Evolutionary conservation across 1,140 invertebrate species (phyloP), one percentile per base, ranked within the genome.

Genomic region (Stratiolaelaps scimitus): DNA sequence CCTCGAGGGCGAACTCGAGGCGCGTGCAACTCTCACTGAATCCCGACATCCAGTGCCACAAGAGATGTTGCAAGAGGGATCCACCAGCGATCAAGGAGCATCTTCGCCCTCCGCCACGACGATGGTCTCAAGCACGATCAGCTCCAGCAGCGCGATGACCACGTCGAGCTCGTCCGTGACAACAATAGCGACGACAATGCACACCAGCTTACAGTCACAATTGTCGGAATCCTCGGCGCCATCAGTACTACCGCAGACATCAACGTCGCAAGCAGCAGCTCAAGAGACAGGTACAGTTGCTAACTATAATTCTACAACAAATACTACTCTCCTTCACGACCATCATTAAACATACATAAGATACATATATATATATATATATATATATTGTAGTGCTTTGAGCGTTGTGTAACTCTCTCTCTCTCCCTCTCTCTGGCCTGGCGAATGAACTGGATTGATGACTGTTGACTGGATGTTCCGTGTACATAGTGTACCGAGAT

Each of bases 11-110:
- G 53, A 60, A 17, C 15, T 60, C 23, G 53, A 17, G 15, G 23
- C 26, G 15, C 53, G 23, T 60, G 53, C 53, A 60, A 60, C 53
- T 23, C 34, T 34, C 53, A 60, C 53, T 60, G 53, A 60, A 60
- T 60, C 23, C 26, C 26, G 53, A 26, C 53, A 60, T 60, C 26
- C 53, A 60, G 53, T 60, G 53, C 34, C 10, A 40, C 53, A 60
- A 60, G 53, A 60, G 53, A 60, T 15, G 53, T 60, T 60, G 53
- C 53, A 19, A 17, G 23, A 60, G 23, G 53, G 26, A 60, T 60
- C 53, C 23, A 17, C 10, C 53, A 60, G n/a, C 23, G 6, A 15
- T 20, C 53, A 29, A 10, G 53, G 34, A 60, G 53, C 26, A 17
- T 26, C n/a, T n/a, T n/a, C 53, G 0, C 17, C 53, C 26, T 60